phyloP scores from a whole-genome alignment of 2,797 vertebrate species.

The Pygocentrus nattereri region DNA sequence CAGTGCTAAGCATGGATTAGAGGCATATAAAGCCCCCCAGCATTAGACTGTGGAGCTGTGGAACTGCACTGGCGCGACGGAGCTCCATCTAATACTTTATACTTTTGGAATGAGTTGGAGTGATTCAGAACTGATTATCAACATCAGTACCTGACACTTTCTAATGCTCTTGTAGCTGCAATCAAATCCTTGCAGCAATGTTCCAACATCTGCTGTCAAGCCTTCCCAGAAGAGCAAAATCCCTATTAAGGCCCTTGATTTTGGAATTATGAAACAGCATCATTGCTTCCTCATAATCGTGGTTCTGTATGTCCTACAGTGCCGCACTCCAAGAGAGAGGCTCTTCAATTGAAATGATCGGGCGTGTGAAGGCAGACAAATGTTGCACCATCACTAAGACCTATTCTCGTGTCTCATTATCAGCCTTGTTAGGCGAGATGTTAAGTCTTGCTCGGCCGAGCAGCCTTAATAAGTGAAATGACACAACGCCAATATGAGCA shows the following conservation, averaged over 20 bases:
- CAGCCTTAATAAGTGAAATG: constrained; percentile 71
- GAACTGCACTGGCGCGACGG: too few relatives aligned
- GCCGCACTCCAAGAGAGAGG: neutral
- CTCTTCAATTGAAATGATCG: constrained; percentile 43
- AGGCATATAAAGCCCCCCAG: neutral
- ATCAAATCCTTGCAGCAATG: neutral
- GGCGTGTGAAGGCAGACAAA: constrained; percentile 48
- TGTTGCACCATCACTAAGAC: constrained; percentile 69
- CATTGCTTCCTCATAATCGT: neutral
- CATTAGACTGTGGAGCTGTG: too few relatives aligned
- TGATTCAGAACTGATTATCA: neutral
- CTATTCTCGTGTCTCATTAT: constrained; percentile 72
- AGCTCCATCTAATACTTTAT: too few relatives aligned
- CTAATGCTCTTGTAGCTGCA: neutral
- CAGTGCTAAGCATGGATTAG: too few relatives aligned
- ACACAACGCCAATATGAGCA: constrained; percentile 69
- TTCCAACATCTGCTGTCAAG: neutral
- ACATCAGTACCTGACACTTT: neutral
- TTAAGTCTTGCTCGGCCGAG: constrained; percentile 65
- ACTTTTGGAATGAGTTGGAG: neutral
- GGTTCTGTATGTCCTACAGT: neutral
- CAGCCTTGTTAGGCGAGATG: constrained; percentile 65
- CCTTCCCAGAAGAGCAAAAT: neutral
- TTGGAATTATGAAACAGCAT: neutral
- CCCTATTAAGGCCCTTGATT: neutral